Conservation (phyloP, 1,140 invertebrate species). For the Oppia nitens region DNA sequence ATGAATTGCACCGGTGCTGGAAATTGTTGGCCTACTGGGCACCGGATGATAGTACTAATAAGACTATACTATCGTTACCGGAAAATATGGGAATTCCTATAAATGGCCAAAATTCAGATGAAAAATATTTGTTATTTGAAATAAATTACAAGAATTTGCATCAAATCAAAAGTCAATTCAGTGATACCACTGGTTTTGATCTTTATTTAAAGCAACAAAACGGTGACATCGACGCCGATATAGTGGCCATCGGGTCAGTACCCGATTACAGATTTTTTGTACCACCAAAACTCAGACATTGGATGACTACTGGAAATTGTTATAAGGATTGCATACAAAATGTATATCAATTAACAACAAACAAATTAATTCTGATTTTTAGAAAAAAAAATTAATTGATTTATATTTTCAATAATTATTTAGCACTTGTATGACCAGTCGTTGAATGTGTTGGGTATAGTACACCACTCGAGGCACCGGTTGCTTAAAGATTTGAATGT, state of each 20-base stretch:
- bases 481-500: too few species aligned
- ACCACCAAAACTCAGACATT: not conserved
- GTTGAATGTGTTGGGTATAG: too few species aligned
- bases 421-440: too few species aligned
- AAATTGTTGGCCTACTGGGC: not conserved
- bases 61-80: not conserved
- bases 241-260: not conserved
- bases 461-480: too few species aligned
- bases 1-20: not conserved
- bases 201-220: not conserved
- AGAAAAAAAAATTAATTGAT: too few species aligned
- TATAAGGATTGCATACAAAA: not conserved
- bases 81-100: not conserved
- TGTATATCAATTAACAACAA: too few species aligned
- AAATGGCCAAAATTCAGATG: not conserved
- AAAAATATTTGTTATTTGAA: not conserved
- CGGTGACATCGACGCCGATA: not conserved
- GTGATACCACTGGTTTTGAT: not conserved
- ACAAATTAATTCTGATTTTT: too few species aligned
- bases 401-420: too few species aligned
- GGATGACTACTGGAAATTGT: not conserved
- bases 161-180: not conserved
- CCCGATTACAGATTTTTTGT: not conserved
- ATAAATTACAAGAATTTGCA: not conserved
- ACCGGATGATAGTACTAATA: not conserved